Conservation (phyloP, 1,140 invertebrate genomes). For the Heterodera schachtii region DNA sequence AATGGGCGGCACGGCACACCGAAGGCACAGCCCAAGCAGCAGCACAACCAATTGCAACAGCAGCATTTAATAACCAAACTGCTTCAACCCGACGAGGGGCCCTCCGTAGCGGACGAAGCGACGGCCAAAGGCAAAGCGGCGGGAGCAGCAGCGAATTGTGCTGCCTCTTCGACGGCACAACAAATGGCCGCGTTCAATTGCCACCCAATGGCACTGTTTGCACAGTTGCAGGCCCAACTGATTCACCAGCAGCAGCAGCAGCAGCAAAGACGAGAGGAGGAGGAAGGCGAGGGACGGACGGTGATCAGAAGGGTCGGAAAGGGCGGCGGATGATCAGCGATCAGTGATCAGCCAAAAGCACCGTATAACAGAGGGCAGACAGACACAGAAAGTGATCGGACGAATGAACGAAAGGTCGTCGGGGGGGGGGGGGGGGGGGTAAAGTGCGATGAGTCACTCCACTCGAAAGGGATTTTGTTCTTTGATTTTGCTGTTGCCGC, state of each 20-base stretch:
- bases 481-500: neutral
- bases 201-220: neutral
- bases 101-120: neutral
- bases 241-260: neutral
- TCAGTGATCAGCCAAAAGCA: neutral
- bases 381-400: too few species aligned
- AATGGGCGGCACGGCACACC: neutral
- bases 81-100: neutral
- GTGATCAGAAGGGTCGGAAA: neutral
- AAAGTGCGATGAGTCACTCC: too few species aligned
- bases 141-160: too few species aligned
- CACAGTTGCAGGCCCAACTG: conserved; percentile 10
- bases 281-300: neutral
- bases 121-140: neutral
- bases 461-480: neutral
- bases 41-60: conserved; percentile 19
- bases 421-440: too few species aligned
- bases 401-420: too few species aligned
- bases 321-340: neutral
- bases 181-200: neutral
- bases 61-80: conserved; percentile 14
- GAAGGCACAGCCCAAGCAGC: neutral
- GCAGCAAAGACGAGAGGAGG: neutral
- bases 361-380: too few species aligned
- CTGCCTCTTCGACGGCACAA: neutral